Conservation (phyloP, 2,888 invertebrate species). For the Trissolcus japonicus region DNA sequence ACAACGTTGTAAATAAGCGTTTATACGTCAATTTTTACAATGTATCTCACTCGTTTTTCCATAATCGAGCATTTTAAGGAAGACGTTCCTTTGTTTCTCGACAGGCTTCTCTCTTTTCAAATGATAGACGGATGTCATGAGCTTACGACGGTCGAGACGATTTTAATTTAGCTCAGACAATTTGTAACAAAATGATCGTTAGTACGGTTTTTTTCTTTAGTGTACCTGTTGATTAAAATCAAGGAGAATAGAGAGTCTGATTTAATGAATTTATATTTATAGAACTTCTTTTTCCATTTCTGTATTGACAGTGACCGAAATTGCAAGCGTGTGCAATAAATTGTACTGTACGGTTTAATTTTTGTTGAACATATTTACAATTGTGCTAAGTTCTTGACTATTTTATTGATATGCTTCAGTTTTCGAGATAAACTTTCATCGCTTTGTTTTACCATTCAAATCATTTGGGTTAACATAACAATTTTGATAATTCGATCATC, state of each 20-base stretch:
- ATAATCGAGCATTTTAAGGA: constrained; percentile 5
- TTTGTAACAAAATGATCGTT: neutral
- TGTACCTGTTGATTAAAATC: no score
- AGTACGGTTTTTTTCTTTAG: neutral
- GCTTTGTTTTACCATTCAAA: neutral
- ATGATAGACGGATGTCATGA: neutral
- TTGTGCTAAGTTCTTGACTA: no score
- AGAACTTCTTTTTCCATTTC: neutral
- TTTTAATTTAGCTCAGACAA: constrained; percentile 1
- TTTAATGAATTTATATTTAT: neutral
- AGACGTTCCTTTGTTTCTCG: constrained; percentile 3
- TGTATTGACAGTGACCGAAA: neutral
- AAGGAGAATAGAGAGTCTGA: neutral
- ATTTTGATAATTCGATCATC: neutral
- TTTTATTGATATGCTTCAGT: neutral
- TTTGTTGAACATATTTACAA: neutral
- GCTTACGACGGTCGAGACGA: neutral
- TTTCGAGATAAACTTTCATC: neutral
- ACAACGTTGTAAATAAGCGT: constrained; percentile 43
- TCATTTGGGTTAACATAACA: neutral
- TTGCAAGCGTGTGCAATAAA: constrained; percentile 22
- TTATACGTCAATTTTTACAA: constrained; percentile 34
- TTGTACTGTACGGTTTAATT: constrained; percentile 5
- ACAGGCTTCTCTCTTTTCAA: neutral
- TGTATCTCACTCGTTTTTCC: constrained; percentile 17